These are phyloP conservation scores for Siderastrea siderea DNA, from an alignment of 92 coral and sea anemone species.

Conservation along the genomic window DNA sequence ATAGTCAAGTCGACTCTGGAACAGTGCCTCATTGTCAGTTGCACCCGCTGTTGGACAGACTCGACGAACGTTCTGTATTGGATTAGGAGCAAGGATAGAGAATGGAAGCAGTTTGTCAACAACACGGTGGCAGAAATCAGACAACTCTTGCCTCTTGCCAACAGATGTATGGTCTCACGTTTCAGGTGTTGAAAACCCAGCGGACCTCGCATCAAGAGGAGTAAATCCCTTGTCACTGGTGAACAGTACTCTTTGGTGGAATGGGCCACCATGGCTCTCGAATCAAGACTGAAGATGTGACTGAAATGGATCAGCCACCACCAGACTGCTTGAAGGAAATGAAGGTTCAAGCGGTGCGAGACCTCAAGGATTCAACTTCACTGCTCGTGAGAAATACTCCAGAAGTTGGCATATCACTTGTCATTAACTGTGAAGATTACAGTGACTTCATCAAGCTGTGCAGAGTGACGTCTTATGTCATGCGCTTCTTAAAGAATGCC, in stretches of 20 bases:
- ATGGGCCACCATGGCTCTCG: too few relatives aligned
- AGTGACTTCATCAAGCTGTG: neutral
- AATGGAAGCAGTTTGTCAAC: conserved; percentile 1
- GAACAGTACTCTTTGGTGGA: too few relatives aligned
- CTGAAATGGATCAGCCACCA: too few relatives aligned
- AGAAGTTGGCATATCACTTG: neutral
- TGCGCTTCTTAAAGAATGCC: neutral
- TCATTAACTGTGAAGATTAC: too few relatives aligned
- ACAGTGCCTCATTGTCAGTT: conserved; percentile 6
- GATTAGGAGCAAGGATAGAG: neutral
- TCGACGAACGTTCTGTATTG: conserved; percentile 12
- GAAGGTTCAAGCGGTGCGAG: neutral
- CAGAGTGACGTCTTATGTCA: neutral
- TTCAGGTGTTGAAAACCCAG: too few relatives aligned
- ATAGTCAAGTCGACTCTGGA: neutral
- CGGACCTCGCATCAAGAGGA: too few relatives aligned
- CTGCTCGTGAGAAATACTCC: neutral
- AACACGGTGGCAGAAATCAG: neutral
- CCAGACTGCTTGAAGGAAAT: too few relatives aligned
- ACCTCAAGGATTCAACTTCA: too few relatives aligned
- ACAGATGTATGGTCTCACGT: too few relatives aligned
- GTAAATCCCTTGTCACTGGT: too few relatives aligned
- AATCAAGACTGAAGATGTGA: too few relatives aligned
- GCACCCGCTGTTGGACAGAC: conserved; percentile 17
- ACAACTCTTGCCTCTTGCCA: too few relatives aligned